Evolutionary conservation across 1,140 invertebrate genomes (phyloP).

Genomic region (Drosophila mojavensis): DNA sequence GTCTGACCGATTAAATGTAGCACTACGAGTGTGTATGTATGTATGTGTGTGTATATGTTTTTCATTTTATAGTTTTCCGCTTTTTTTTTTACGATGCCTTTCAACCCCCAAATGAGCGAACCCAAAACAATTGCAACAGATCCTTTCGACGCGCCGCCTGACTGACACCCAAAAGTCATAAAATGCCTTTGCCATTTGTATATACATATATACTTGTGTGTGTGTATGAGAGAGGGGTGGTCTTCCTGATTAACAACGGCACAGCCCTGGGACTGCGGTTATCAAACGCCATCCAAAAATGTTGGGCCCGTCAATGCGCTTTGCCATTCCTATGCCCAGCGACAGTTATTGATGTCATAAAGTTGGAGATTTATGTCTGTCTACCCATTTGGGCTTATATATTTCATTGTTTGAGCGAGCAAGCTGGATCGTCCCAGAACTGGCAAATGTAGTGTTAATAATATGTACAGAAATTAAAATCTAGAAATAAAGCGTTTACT

Average conservation of each 20-base stretch:
- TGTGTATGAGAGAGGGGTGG: constrained; percentile 26
- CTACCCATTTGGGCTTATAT: constrained; percentile 55
- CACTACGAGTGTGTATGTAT: constrained; percentile 35
- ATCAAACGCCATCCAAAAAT: constrained; percentile 64
- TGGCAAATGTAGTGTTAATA: constrained; percentile 71
- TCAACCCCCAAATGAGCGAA: constrained; percentile 62
- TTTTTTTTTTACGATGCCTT: constrained; percentile 74
- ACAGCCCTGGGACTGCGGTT: constrained; percentile 65
- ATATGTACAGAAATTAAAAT: constrained; percentile 22
- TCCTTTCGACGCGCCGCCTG: constrained; percentile 47
- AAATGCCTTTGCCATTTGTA: constrained; percentile 73
- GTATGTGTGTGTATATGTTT: constrained; percentile 55
- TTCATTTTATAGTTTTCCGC: constrained; percentile 81
- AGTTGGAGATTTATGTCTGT: constrained; percentile 81
- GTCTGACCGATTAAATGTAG: constrained; percentile 49
- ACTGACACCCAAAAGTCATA: constrained; percentile 76
- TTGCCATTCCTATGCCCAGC: constrained; percentile 57
- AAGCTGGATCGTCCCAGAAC: constrained; percentile 30
- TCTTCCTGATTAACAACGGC: constrained; percentile 59
- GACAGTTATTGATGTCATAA: constrained; percentile 84
- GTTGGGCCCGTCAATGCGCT: constrained; percentile 51
- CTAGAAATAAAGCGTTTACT: background rate
- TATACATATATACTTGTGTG: constrained; percentile 24
- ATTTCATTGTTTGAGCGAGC: constrained; percentile 40
- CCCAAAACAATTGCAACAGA: constrained; percentile 79